Conservation (phyloP, 2,797 vertebrate species). For the Menidia menidia region DNA sequence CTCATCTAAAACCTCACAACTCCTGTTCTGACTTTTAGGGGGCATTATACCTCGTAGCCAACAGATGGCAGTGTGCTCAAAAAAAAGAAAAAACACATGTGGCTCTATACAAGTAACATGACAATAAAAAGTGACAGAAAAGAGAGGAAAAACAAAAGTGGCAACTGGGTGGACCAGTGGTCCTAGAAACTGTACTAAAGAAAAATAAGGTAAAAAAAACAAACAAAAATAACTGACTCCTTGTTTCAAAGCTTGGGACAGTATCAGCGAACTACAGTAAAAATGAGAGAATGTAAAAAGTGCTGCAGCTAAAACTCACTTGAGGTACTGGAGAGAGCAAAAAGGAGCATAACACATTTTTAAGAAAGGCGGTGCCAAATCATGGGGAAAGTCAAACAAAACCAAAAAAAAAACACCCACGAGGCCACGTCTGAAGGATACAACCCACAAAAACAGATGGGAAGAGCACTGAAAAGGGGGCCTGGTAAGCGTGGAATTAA, state of each 20-base stretch:
- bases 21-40: conserved; percentile 44
- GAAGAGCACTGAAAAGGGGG: conserved; percentile 47
- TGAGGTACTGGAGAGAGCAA: conserved; percentile 78
- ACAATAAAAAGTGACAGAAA: conserved; percentile 64
- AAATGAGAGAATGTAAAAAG: conserved; percentile 72
- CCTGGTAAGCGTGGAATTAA: conserved; percentile 62
- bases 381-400: conserved; percentile 34
- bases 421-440: conserved; percentile 50
- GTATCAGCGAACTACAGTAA: conserved; percentile 46
- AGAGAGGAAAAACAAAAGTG: conserved; percentile 68
- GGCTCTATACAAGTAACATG: conserved; percentile 50
- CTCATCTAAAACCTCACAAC: conserved; percentile 40
- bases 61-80: conserved; percentile 82
- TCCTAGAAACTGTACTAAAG: conserved; percentile 19
- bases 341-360: conserved; percentile 50
- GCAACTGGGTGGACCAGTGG: conserved; percentile 45
- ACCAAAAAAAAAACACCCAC: conserved; percentile 50
- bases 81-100: conserved; percentile 43
- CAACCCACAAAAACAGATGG: conserved; percentile 28
- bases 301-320: conserved; percentile 76
- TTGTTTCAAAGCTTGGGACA: conserved; percentile 30
- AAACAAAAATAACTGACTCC: conserved; percentile 30
- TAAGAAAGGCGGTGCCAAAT: conserved; percentile 44
- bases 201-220: too few species aligned
- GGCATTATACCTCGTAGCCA: conserved; percentile 69